phyloP scores from a whole-genome alignment of 2,888 invertebrate genomes.

The Baronia brevicornis region DNA sequence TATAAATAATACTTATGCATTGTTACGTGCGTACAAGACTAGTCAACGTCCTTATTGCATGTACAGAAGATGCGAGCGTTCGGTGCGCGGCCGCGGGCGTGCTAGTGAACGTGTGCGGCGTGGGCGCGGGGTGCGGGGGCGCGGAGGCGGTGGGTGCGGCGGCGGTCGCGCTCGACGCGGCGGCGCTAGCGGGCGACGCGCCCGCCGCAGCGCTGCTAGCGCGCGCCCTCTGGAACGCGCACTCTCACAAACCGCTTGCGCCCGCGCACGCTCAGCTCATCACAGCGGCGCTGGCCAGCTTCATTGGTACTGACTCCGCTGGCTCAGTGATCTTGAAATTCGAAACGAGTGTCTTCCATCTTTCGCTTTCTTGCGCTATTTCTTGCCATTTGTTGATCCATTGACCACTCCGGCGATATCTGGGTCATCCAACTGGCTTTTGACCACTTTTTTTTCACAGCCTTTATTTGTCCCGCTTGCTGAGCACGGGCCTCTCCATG shows the following conservation, averaged over 20 bases:
- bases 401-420: no score
- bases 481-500: no score
- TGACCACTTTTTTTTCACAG: no score
- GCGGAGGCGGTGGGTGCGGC: slow-evolving; percentile 27
- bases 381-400: no score
- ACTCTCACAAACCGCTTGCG: slow-evolving; percentile 40
- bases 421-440: no score
- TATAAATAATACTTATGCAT: not conserved
- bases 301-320: slow-evolving; percentile 83
- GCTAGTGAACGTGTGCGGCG: slow-evolving; percentile 82
- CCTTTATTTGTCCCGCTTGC: no score
- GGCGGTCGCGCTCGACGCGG: slow-evolving; percentile 53
- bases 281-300: slow-evolving; percentile 71
- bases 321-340: no score
- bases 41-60: not conserved
- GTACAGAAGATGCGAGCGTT: slow-evolving; percentile 78
- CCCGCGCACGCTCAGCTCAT: slow-evolving; percentile 37
- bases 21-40: not conserved
- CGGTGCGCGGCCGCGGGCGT: slow-evolving; percentile 88
- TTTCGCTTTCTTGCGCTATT: not conserved
- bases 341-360: not conserved
- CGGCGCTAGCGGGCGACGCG: slow-evolving; percentile 43
- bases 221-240: slow-evolving; percentile 42
- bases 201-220: slow-evolving; percentile 37
- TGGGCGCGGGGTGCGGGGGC: slow-evolving; percentile 38